These are phyloP conservation scores for Drosophila anomalata DNA, from an alignment of 2,888 invertebrate genomes.

Conservation along the genomic window DNA sequence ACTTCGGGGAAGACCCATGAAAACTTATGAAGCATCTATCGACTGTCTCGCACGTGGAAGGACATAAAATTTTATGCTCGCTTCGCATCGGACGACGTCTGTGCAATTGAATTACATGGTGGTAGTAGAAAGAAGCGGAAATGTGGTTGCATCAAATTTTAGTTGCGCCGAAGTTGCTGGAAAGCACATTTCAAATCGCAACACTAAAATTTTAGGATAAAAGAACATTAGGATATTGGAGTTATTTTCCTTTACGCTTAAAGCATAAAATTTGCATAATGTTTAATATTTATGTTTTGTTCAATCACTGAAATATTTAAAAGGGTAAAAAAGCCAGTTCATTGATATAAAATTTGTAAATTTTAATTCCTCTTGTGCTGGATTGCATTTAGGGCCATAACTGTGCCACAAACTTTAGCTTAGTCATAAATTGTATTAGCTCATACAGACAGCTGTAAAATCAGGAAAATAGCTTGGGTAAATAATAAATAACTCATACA, in stretches of 20 bases:
- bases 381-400: background rate
- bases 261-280: no score
- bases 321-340: no score
- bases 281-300: no score
- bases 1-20: conserved; percentile 17
- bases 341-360: no score
- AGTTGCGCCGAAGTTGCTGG: conserved; percentile 14
- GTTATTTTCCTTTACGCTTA: no score
- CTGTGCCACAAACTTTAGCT: conserved; percentile 13
- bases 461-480: conserved; percentile 43
- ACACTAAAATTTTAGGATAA: conserved; percentile 13
- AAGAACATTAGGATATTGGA: background rate
- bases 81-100: background rate
- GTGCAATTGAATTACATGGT: conserved; percentile 23
- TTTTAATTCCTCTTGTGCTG: background rate
- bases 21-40: conserved; percentile 29
- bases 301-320: no score
- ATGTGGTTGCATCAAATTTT: conserved; percentile 44
- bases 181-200: conserved; percentile 16
- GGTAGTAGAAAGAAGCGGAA: conserved; percentile 10
- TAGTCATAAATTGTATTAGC: conserved; percentile 41
- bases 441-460: conserved; percentile 35
- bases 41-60: background rate
- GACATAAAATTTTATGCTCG: conserved; percentile 38
- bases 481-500: conserved; percentile 66